Percentiles rank a stretch among this genome's conserved stretches.
phyloP scores from a whole-genome alignment of 2,888 invertebrate genomes.

The Erebia ligea region DNA sequence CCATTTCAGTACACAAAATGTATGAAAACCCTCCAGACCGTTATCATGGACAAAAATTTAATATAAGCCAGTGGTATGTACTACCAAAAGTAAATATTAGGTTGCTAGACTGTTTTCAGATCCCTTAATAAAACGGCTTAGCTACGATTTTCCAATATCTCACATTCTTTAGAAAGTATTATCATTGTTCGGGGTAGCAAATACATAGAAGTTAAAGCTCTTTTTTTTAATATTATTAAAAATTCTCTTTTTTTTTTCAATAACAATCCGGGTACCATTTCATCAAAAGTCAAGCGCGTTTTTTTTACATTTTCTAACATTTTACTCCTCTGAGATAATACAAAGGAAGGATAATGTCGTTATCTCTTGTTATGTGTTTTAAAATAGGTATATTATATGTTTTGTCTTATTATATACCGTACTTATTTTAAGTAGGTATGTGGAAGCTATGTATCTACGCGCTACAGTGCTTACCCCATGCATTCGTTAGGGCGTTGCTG shows the following conservation, averaged over 20 bases:
- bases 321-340: no score
- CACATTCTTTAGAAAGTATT: slow-evolving; percentile 61
- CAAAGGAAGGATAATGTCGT: no score
- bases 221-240: slow-evolving; percentile 40
- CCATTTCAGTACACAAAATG: not conserved
- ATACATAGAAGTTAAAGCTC: slow-evolving; percentile 56
- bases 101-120: slow-evolving; percentile 54
- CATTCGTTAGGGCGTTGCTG: no score
- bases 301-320: no score
- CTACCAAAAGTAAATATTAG: slow-evolving; percentile 27
- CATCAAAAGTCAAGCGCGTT: no score
- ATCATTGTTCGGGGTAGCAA: slow-evolving; percentile 50
- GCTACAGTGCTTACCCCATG: no score
- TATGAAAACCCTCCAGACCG: slow-evolving; percentile 5
- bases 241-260: not conserved
- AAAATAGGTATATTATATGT: no score
- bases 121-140: slow-evolving; percentile 60
- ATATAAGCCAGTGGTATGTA: slow-evolving; percentile 26
- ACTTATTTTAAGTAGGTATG: no score
- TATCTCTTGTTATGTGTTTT: no score
- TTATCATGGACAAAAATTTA: slow-evolving; percentile 25
- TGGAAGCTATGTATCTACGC: no score
- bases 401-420: no score
- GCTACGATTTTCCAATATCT: slow-evolving; percentile 62
- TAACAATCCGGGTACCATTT: not conserved